phyloP scores from a whole-genome alignment of 2,888 invertebrate genomes.

The Troilus luridus region DNA sequence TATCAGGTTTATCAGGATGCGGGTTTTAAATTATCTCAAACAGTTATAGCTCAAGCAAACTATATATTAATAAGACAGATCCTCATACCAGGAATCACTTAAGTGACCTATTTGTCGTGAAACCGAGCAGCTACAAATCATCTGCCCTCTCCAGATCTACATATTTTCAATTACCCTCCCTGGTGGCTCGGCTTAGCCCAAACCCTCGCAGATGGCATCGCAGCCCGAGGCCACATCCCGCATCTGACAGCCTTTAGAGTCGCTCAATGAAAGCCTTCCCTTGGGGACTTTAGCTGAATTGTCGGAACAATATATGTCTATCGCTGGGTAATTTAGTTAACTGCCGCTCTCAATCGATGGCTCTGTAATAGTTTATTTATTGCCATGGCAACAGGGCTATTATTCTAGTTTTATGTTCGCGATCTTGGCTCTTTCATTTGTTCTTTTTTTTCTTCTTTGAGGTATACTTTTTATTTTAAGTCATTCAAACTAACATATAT shows the following conservation, averaged over 20 bases:
- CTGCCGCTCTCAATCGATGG: background rate
- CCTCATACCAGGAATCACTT: too few relatives aligned
- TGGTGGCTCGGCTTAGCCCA: background rate
- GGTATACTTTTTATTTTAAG: too few relatives aligned
- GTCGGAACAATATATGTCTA: background rate
- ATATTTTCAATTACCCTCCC: background rate
- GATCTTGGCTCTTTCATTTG: background rate
- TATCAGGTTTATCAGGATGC: too few relatives aligned
- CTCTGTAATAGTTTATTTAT: background rate
- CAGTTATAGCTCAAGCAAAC: too few relatives aligned
- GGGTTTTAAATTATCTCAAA: too few relatives aligned
- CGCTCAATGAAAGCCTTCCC: background rate
- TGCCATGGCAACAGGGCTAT: slow-evolving; percentile 9
- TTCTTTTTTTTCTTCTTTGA: background rate
- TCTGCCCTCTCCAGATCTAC: background rate
- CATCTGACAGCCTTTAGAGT: background rate
- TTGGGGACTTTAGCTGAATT: background rate
- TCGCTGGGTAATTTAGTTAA: background rate
- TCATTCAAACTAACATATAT: too few relatives aligned
- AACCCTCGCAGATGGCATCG: background rate
- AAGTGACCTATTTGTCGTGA: too few relatives aligned
- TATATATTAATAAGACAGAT: too few relatives aligned
- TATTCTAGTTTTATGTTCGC: background rate
- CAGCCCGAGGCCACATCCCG: background rate
- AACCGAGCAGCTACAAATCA: too few relatives aligned